Evolutionary conservation across 2,888 invertebrate species (phyloP).

Genomic region (Liodrosophila aerea): DNA sequence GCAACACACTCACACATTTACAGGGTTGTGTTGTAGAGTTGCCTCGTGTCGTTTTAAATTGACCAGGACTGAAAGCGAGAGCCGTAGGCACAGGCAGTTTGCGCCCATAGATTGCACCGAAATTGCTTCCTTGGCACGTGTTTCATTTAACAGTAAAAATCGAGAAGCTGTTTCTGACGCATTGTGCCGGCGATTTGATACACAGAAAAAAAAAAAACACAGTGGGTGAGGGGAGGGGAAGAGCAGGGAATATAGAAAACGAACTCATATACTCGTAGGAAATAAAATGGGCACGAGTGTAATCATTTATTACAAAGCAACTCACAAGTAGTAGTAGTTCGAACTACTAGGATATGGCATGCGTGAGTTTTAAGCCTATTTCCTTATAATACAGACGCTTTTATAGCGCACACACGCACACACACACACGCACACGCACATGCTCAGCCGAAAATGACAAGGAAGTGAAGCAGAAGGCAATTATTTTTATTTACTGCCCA

Average conservation of each 20-base stretch:
- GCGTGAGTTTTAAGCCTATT: conserved; percentile 69
- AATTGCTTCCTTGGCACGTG: conserved; percentile 79
- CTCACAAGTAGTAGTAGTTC: conserved; percentile 4
- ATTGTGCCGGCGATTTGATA: conserved; percentile 54
- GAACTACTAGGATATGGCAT: conserved; percentile 25
- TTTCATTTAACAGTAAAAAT: conserved; percentile 74
- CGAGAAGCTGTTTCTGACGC: conserved; percentile 45
- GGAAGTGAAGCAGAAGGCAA: conserved; percentile 79
- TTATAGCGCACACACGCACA: conserved; percentile 52
- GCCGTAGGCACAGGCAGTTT: conserved; percentile 39
- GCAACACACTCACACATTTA: not conserved
- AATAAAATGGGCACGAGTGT: conserved; percentile 1
- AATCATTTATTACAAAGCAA: conserved; percentile 23
- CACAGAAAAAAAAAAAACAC: conserved; percentile 12
- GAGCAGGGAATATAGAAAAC: not conserved
- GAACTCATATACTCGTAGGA: not conserved
- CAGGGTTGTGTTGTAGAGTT: not conserved
- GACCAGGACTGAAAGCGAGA: conserved; percentile 32
- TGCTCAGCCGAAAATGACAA: conserved; percentile 59
- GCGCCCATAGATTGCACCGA: conserved; percentile 64
- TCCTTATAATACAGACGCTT: conserved; percentile 62
- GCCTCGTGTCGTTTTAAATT: conserved; percentile 52
- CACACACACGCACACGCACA: conserved; percentile 21
- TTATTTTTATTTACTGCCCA: conserved; percentile 81
- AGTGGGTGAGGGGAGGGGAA: too few relatives aligned